These are phyloP conservation scores for Heliconius sara DNA, from an alignment of 2,888 invertebrate genomes.

Conservation along the genomic window DNA sequence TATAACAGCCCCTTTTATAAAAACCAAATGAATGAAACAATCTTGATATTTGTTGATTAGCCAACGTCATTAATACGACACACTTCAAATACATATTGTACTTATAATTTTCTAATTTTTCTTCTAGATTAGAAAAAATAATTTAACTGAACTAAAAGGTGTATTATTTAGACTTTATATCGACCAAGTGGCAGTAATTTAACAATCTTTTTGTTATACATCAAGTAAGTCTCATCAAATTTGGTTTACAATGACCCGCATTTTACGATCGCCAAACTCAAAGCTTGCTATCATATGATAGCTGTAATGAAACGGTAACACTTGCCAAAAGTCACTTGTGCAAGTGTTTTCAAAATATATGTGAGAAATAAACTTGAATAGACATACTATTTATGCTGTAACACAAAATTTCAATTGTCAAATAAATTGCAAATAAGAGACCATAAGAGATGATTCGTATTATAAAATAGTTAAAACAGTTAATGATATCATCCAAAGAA, in stretches of 20 bases:
- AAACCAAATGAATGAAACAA: background rate
- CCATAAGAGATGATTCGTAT: background rate
- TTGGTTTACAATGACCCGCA: conserved; percentile 22
- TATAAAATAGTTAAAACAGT: conserved; percentile 19
- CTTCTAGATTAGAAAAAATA: background rate
- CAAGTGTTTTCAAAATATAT: conserved; percentile 16
- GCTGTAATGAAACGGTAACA: background rate
- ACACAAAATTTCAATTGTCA: conserved; percentile 1
- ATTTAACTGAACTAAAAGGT: no score
- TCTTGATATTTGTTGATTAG: background rate
- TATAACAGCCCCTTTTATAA: background rate
- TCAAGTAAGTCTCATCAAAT: background rate
- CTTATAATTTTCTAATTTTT: background rate
- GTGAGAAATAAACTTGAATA: background rate
- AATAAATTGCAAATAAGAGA: background rate
- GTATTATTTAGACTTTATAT: background rate
- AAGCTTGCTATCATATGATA: background rate
- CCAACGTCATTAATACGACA: background rate
- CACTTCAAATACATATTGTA: background rate
- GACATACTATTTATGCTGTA: conserved; percentile 1
- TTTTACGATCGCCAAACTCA: conserved; percentile 18
- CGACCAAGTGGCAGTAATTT: background rate
- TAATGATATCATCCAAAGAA: conserved; percentile 27
- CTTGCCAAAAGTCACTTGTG: conserved; percentile 10
- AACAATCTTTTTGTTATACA: no score